Percentiles rank a stretch among this genome's conserved stretches.
Conservation (phyloP, 2,113 vertebrate genomes). For the Tragelaphus strepsiceros region DNA sequence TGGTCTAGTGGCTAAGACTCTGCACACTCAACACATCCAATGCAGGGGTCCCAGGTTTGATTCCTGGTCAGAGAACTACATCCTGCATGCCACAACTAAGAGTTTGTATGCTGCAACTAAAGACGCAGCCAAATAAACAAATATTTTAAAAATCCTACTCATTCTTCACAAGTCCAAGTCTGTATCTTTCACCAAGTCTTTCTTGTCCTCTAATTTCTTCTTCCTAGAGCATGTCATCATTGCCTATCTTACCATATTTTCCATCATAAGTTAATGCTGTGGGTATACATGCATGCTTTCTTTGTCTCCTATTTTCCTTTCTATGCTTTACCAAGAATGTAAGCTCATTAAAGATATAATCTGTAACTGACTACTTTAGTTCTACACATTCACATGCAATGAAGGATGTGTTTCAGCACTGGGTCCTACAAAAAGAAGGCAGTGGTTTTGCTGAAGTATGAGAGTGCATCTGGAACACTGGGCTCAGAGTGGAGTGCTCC, state of each 20-base stretch:
- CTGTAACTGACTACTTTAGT: neutral
- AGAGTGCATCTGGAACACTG: neutral
- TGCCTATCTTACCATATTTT: neutral
- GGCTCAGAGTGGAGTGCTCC: neutral
- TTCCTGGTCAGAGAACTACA: neutral
- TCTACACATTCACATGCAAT: neutral
- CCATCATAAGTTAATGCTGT: neutral
- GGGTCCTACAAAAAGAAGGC: neutral
- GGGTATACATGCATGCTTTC: neutral
- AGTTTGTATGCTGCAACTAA: neutral
- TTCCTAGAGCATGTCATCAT: neutral
- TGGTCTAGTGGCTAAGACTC: neutral
- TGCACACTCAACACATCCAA: rapidly evolving
- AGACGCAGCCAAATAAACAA: neutral
- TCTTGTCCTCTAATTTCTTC: neutral
- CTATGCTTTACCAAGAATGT: neutral
- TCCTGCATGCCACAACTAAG: neutral
- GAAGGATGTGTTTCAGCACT: neutral
- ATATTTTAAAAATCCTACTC: neutral
- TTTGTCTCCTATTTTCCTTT: neutral
- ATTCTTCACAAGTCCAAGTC: neutral
- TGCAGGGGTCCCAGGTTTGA: neutral
- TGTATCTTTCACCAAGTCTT: neutral
- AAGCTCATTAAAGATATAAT: neutral
- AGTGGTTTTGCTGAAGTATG: neutral